phyloP scores from a whole-genome alignment of 2,113 vertebrate species.

The Dromaius novaehollandiae region DNA sequence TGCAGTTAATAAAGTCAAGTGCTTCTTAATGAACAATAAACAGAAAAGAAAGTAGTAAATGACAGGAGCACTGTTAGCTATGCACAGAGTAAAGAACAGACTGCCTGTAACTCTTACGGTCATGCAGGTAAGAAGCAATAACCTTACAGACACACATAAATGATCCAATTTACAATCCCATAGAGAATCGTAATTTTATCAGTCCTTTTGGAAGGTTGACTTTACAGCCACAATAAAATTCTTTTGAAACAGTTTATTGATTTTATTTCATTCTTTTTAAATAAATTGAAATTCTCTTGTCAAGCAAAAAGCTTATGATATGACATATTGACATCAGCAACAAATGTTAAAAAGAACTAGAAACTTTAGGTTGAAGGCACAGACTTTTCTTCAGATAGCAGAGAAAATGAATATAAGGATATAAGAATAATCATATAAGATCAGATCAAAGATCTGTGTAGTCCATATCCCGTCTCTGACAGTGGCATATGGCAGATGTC shows the following conservation, averaged over 20 bases:
- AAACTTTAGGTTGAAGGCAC: neutral
- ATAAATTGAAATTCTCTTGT: no score
- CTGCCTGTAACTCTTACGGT: neutral
- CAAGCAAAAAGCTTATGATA: neutral
- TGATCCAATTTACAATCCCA: neutral
- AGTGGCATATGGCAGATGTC: neutral
- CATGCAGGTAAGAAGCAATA: neutral
- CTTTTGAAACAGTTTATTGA: neutral
- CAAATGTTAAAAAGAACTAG: neutral
- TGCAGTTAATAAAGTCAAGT: neutral
- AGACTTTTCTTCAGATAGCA: neutral
- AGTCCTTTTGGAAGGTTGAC: neutral
- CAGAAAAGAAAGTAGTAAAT: neutral
- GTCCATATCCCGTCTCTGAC: neutral
- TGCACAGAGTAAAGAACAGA: neutral
- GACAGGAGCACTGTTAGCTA: neutral
- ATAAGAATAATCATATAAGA: neutral
- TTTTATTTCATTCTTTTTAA: neutral
- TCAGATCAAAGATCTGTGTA: neutral
- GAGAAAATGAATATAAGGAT: neutral
- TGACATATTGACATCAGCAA: neutral
- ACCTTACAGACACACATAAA: neutral
- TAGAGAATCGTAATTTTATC: neutral
- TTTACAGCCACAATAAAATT: neutral
- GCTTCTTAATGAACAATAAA: neutral